Conservation (phyloP, 2,888 invertebrate species). For the Mermis nigrescens region DNA sequence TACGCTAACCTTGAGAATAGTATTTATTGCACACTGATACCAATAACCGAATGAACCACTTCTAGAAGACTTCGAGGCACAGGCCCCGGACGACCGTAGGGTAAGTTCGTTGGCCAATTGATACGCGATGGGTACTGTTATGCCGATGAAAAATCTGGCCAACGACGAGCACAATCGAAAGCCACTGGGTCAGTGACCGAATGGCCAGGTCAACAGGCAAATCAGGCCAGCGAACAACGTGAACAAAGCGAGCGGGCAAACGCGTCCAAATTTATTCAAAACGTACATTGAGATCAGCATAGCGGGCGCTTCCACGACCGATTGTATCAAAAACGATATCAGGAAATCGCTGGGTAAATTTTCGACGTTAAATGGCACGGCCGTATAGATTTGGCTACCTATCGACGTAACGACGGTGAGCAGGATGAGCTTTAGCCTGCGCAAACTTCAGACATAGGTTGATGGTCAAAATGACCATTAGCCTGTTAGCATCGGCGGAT, state of each 20-base stretch:
- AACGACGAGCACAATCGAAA: not conserved
- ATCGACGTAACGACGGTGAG: no score
- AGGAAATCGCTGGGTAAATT: not conserved
- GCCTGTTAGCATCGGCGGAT: no score
- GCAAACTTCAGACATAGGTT: no score
- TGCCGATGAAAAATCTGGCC: slow-evolving; percentile 1
- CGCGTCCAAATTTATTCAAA: slow-evolving; percentile 6
- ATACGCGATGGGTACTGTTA: not conserved
- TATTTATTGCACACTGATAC: slow-evolving; percentile 4
- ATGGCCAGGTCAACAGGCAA: not conserved
- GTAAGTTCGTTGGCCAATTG: slow-evolving; percentile 6
- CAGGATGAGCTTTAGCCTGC: no score
- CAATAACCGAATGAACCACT: not conserved
- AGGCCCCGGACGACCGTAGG: not conserved
- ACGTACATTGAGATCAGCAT: slow-evolving; percentile 2
- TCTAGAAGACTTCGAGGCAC: not conserved
- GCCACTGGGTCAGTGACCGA: not conserved
- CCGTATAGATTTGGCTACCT: not conserved
- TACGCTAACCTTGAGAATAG: slow-evolving; percentile 2
- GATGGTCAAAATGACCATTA: no score
- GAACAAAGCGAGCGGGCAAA: not conserved
- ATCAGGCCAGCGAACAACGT: not conserved
- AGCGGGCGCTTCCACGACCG: slow-evolving; percentile 9
- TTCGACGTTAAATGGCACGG: not conserved
- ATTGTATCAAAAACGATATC: not conserved